Percentiles rank a stretch among this genome's conserved stretches.
Evolutionary conservation across 2,888 invertebrate genomes (phyloP).

Genomic region (Biston betularia): DNA sequence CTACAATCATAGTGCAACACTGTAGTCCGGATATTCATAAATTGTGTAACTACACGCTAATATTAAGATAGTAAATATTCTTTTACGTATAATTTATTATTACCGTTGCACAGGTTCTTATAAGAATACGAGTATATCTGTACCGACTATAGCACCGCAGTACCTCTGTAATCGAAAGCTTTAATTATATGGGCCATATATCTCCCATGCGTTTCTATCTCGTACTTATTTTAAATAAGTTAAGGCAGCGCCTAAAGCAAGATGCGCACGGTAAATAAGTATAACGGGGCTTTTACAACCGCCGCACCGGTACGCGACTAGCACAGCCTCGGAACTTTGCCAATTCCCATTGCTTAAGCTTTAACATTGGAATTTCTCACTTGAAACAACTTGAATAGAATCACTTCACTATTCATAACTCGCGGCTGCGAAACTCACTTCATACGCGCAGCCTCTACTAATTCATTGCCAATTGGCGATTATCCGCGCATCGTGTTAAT

Average conservation of each 20-base stretch:
- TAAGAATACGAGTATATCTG: conserved; percentile 8
- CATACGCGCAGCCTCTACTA: conserved; percentile 54
- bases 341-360: conserved; percentile 83
- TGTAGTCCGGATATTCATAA: too few species aligned
- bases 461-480: conserved; percentile 54
- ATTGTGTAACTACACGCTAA: too few species aligned
- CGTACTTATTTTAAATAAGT: conserved; percentile 65
- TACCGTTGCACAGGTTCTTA: conserved; percentile 1
- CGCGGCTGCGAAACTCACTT: conserved; percentile 35
- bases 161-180: conserved; percentile 22
- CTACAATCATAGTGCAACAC: too few species aligned
- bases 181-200: conserved; percentile 21
- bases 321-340: conserved; percentile 80
- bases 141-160: not conserved
- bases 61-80: not conserved
- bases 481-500: conserved; percentile 32
- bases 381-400: conserved; percentile 75
- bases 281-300: conserved; percentile 84
- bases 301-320: conserved; percentile 69
- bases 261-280: conserved; percentile 84
- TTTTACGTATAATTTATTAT: not conserved
- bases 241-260: conserved; percentile 73
- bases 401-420: conserved; percentile 52
- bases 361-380: conserved; percentile 82
- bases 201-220: conserved; percentile 33